phyloP scores from a whole-genome alignment of 1,140 invertebrate genomes.

The Geopemphigus sp. region DNA sequence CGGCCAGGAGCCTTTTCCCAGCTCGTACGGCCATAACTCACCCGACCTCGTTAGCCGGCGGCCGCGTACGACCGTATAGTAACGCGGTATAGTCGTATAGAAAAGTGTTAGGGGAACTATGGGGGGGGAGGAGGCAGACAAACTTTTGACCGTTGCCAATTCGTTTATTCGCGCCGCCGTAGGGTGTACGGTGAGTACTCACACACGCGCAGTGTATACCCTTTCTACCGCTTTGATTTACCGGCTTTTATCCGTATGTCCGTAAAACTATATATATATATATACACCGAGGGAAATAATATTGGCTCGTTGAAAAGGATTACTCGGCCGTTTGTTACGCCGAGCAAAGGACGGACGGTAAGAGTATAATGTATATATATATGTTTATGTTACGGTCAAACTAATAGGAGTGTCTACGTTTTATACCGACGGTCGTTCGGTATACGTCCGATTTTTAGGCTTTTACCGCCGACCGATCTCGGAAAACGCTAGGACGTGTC shows the following conservation, averaged over 20 bases:
- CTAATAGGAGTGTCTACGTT: no score
- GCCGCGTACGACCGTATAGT: no score
- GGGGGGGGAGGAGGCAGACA: neutral
- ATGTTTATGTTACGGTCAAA: neutral
- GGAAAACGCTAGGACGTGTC: no score
- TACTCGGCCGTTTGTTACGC: constrained; percentile 7
- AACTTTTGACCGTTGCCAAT: constrained; percentile 44
- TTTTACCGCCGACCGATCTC: no score
- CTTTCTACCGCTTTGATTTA: constrained; percentile 22
- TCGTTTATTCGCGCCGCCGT: constrained; percentile 5
- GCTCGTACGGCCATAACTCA: constrained; percentile 4
- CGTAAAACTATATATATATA: neutral
- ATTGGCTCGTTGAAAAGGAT: constrained; percentile 1
- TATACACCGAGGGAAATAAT: neutral
- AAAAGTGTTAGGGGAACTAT: neutral
- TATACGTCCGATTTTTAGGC: no score
- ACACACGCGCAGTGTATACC: neutral
- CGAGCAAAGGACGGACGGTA: neutral
- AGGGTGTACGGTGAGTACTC: neutral
- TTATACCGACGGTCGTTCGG: no score
- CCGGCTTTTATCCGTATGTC: neutral
- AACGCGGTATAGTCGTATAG: neutral
- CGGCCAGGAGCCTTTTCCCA: constrained; percentile 26
- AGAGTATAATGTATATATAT: neutral
- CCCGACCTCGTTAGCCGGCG: neutral